Percentiles rank a stretch among this genome's conserved stretches.
phyloP scores from a whole-genome alignment of 2,888 invertebrate genomes.

The Patella ulyssiponensis region DNA sequence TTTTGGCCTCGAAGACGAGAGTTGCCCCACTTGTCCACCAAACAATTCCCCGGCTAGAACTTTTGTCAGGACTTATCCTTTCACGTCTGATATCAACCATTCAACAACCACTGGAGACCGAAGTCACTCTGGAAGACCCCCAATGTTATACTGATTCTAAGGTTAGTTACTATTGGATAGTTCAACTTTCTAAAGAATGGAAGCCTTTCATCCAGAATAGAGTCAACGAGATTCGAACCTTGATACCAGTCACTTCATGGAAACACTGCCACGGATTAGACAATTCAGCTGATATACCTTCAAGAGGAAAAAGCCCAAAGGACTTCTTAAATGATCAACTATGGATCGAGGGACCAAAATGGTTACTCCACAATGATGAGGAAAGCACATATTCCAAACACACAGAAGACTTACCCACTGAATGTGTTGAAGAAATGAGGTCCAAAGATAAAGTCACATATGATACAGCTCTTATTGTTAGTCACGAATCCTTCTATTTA shows the following conservation, averaged over 20 bases:
- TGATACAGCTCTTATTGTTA: not conserved
- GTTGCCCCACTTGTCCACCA: not conserved
- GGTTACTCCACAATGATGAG: not conserved
- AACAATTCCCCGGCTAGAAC: not conserved
- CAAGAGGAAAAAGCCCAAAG: not conserved
- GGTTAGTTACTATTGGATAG: not conserved
- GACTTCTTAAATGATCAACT: not conserved
- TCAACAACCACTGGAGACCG: not conserved
- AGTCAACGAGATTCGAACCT: constrained; percentile 4
- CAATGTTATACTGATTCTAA: not conserved
- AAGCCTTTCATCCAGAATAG: not conserved
- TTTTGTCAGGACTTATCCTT: not conserved
- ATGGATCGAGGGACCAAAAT: not conserved
- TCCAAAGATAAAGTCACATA: not conserved
- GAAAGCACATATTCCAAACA: not conserved
- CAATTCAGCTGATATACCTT: not conserved
- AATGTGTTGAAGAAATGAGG: not conserved
- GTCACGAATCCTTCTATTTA: not conserved
- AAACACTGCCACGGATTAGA: not conserved
- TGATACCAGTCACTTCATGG: constrained; percentile 2
- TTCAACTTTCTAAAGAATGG: not conserved
- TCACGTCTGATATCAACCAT: not conserved
- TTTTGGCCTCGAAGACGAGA: not conserved
- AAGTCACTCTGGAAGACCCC: not conserved
- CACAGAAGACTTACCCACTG: not conserved